Percentiles rank a stretch among this genome's conserved stretches.
Conservation (phyloP, 2,888 invertebrate genomes). For the Tanytarsus gracilentus region DNA sequence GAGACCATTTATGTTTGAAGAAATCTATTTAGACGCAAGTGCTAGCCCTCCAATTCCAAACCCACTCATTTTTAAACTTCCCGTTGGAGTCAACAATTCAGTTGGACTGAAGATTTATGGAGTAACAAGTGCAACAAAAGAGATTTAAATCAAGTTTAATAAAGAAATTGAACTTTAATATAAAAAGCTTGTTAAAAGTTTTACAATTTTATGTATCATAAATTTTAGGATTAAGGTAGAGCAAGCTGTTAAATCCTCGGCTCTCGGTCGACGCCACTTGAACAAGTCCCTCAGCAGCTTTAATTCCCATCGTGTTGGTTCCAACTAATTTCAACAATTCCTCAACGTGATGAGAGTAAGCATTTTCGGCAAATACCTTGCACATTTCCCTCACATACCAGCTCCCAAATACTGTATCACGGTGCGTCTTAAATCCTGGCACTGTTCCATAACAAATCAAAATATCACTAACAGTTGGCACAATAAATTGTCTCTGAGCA, state of each 20-base stretch:
- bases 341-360: constrained; percentile 55
- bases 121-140: too few species aligned
- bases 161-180: too few species aligned
- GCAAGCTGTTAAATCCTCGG: constrained; percentile 55
- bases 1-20: constrained; percentile 69
- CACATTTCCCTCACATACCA: constrained; percentile 66
- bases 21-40: constrained; percentile 70
- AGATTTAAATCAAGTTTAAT: too few species aligned
- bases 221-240: constrained; percentile 61
- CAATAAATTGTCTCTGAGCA: constrained; percentile 30
- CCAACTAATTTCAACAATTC: constrained; percentile 57
- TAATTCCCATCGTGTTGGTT: constrained; percentile 40
- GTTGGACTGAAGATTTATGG: too few species aligned
- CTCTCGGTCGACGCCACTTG: constrained; percentile 57
- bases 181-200: too few species aligned
- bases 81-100: too few species aligned
- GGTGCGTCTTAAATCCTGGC: constrained; percentile 47
- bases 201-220: too few species aligned
- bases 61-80: too few species aligned
- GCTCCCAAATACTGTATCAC: constrained; percentile 52
- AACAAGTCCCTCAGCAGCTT: constrained; percentile 38
- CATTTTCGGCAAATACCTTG: constrained; percentile 53
- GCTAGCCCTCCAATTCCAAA: too few species aligned
- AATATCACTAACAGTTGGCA: constrained; percentile 49
- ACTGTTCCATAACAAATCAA: constrained; percentile 58